phyloP scores from a whole-genome alignment of 2,113 vertebrate genomes.

The Pseudopodoces humilis region DNA sequence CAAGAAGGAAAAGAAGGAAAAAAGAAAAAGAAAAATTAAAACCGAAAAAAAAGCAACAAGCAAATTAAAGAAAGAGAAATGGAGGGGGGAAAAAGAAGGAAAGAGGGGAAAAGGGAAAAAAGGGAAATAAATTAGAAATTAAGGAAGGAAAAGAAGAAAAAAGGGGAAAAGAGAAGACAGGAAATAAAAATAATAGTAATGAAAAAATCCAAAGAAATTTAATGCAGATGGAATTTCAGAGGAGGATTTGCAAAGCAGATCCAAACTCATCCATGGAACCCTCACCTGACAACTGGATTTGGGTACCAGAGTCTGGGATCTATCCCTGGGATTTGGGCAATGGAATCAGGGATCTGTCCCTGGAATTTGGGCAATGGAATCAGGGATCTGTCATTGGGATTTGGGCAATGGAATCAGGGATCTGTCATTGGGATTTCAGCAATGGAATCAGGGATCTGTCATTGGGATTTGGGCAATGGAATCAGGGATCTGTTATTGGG shows the following conservation, averaged over 20 bases:
- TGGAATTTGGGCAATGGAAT: accelerated
- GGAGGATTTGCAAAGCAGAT: neutral
- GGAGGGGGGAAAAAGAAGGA: accelerated
- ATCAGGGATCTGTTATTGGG: accelerated
- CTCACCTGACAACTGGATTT: neutral
- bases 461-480: accelerated
- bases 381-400: neutral
- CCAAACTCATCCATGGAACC: neutral
- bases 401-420: neutral
- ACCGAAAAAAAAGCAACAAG: neutral
- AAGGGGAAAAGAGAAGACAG: neutral
- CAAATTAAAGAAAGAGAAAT: neutral
- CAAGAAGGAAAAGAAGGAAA: too few relatives aligned
- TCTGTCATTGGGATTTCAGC: accelerated
- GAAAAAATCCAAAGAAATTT: too few relatives aligned
- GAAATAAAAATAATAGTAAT: neutral
- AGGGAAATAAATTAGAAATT: accelerated
- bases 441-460: accelerated
- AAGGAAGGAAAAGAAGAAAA: neutral
- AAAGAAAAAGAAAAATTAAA: neutral
- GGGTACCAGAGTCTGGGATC: neutral
- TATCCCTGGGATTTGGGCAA: accelerated
- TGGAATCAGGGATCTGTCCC: accelerated
- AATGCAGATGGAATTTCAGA: neutral
- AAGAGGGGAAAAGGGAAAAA: accelerated